Evolutionary conservation across 2,888 invertebrate genomes (phyloP).

Genomic region (Pristionchus entomophagus): DNA sequence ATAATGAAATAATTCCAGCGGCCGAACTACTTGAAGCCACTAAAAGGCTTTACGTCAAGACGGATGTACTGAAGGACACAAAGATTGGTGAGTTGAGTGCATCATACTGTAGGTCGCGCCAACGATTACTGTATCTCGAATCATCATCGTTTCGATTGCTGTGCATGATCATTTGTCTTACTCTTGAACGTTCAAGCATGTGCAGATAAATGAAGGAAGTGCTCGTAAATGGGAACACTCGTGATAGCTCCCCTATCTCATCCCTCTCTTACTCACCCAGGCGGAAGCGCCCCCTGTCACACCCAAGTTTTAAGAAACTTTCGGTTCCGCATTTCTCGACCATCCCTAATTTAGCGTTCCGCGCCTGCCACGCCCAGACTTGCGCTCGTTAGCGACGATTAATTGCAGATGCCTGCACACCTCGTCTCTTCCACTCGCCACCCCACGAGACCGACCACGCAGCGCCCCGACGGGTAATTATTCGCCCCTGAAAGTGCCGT

Average conservation of each 20-base stretch:
- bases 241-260: not conserved
- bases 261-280: not conserved
- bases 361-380: constrained; percentile 17
- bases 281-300: not conserved
- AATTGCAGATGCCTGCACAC: constrained; percentile 18
- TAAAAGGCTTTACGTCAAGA: constrained; percentile 54
- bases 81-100: constrained; percentile 49
- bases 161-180: not conserved
- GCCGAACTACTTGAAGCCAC: constrained; percentile 54
- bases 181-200: not conserved
- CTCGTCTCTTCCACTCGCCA: constrained; percentile 28
- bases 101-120: no score
- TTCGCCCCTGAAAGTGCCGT: not conserved
- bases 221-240: not conserved
- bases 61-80: constrained; percentile 51
- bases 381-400: constrained; percentile 28
- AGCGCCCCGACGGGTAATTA: not conserved
- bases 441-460: not conserved
- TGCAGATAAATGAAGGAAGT: not conserved
- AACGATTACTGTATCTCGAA: not conserved
- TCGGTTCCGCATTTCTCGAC: not conserved
- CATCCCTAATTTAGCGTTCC: constrained; percentile 20
- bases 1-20: constrained; percentile 14
- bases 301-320: constrained; percentile 32
- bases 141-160: not conserved